These are phyloP conservation scores for Vanacampus margaritifer DNA, from an alignment of 2,113 vertebrate species.

Conservation along the genomic window DNA sequence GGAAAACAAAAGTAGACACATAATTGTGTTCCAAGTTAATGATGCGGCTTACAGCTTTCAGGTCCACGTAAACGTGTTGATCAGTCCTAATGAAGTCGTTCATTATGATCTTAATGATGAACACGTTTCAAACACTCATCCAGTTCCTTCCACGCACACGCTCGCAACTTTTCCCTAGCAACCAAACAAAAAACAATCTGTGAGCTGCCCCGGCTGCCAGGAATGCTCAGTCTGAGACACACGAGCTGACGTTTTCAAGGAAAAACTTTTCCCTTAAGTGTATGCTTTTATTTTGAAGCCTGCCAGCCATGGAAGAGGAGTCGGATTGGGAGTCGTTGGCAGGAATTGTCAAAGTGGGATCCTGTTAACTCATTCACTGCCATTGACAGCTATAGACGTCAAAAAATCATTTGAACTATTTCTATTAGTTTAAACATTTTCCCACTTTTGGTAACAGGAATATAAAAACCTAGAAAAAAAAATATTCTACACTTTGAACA, in stretches of 20 bases:
- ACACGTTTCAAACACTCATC: constrained; percentile 29
- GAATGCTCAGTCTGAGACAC: constrained; percentile 29
- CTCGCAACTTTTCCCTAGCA: constrained; percentile 60
- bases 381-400: no score
- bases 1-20: background rate
- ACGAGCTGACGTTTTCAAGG: constrained; percentile 3
- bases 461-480: no score
- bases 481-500: no score
- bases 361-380: no score
- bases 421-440: no score
- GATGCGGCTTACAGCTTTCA: background rate
- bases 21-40: background rate
- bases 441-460: no score
- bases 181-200: constrained; percentile 70
- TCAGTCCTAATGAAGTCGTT: constrained; percentile 18
- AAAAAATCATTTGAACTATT: no score
- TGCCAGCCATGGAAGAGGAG: background rate
- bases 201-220: constrained; percentile 24
- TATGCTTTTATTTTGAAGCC: constrained; percentile 1
- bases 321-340: background rate
- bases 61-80: background rate
- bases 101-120: constrained; percentile 53
- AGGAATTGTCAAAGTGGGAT: no score
- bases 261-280: constrained; percentile 11
- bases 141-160: constrained; percentile 44